These are phyloP conservation scores for Caenorhabditis sp. DNA, from an alignment of 2,888 invertebrate species.

Conservation along the genomic window DNA sequence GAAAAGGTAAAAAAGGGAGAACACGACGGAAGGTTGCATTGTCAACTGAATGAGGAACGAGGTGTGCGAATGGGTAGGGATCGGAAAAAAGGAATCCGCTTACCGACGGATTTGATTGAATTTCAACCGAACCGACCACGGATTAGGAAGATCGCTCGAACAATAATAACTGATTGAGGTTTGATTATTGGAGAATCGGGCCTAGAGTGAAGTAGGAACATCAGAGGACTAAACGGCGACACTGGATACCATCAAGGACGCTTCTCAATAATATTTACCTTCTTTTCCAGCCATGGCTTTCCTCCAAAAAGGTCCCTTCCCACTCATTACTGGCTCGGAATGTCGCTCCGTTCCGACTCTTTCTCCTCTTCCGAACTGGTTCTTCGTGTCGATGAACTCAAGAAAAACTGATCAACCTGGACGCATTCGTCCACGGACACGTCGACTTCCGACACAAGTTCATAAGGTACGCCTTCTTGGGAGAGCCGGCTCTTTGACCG, in stretches of 20 bases:
- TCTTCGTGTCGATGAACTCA: slow-evolving; percentile 32
- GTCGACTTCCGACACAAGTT: slow-evolving; percentile 45
- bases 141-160: neutral
- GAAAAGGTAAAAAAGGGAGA: slow-evolving; percentile 1
- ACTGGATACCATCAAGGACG: slow-evolving; percentile 24
- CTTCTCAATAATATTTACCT: slow-evolving; percentile 47
- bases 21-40: slow-evolving; percentile 21
- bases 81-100: slow-evolving; percentile 21
- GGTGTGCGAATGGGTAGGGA: slow-evolving; percentile 1
- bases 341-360: slow-evolving; percentile 30
- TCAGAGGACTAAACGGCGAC: neutral
- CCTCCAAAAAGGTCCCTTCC: neutral
- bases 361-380: slow-evolving; percentile 20
- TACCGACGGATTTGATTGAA: slow-evolving; percentile 13
- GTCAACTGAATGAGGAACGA: slow-evolving; percentile 2
- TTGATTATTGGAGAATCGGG: slow-evolving; percentile 9
- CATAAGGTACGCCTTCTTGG: slow-evolving; percentile 18
- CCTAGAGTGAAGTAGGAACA: neutral
- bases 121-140: neutral
- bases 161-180: neutral
- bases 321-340: neutral
- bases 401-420: slow-evolving; percentile 29
- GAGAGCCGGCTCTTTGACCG: neutral
- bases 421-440: slow-evolving; percentile 51
- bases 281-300: neutral